Percentiles rank a stretch among this genome's conserved stretches.
Evolutionary conservation across 2,888 invertebrate species (phyloP).

Genomic region (Microchrysa polita): DNA sequence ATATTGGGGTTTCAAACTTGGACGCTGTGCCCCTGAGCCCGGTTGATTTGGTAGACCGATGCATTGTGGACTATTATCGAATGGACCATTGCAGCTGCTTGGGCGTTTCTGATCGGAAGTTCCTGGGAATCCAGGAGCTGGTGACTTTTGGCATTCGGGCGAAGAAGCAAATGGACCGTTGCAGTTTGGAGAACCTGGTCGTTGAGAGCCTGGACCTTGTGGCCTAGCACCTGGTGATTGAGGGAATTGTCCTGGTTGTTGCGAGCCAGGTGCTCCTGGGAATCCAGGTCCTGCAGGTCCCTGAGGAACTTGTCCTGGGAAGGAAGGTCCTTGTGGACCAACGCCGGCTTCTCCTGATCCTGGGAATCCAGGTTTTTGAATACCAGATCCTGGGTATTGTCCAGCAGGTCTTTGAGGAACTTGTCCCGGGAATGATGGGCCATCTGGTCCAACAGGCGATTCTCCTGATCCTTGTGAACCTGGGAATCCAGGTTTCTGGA

Average conservation of each 20-base stretch:
- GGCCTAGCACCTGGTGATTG: not conserved
- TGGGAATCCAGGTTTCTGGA: not conserved
- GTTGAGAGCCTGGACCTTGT: not conserved
- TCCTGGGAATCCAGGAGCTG: conserved; percentile 31
- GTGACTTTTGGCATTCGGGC: conserved; percentile 47
- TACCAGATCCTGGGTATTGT: not conserved
- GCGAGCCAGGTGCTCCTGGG: not conserved
- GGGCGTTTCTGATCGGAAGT: conserved; percentile 5
- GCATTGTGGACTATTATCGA: not conserved
- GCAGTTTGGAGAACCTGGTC: conserved; percentile 35
- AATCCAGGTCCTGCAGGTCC: not conserved
- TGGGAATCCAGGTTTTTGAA: not conserved
- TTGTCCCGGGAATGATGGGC: not conserved
- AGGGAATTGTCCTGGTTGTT: not conserved
- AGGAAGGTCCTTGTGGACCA: conserved; percentile 37
- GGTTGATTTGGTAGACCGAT: not conserved
- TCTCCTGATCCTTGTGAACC: not conserved
- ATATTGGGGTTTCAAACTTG: not conserved
- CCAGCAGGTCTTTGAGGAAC: not conserved
- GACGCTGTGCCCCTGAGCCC: not conserved
- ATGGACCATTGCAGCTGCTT: conserved; percentile 8
- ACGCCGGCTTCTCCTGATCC: not conserved
- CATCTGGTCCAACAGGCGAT: not conserved
- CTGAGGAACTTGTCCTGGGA: not conserved
- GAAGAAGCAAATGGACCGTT: conserved; percentile 47